Evolutionary conservation across 2,113 vertebrate genomes (phyloP), one percentile per base, ranked within the genome.

Genomic region (Puma concolor): DNA sequence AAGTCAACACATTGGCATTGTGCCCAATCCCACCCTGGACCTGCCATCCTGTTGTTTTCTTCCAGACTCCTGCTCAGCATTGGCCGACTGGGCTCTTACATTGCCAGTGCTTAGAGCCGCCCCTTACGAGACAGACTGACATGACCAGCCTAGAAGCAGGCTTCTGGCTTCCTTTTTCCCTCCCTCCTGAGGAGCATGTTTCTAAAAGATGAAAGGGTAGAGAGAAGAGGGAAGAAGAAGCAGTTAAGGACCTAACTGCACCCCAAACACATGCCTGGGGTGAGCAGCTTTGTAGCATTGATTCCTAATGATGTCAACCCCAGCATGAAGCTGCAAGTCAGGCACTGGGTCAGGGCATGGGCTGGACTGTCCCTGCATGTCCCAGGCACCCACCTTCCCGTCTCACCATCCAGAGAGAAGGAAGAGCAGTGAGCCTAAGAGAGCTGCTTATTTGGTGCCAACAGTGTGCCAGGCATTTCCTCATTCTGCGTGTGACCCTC

Each of bases 341-440:
- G 38, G 12, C 17, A 0, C 72, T 41, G 54, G 5, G 29, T 23
- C 13, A 11, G 71, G 19, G 5, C 12, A 5, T 29, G 0, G 41
- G 21, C 23, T 52, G 57, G 52, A 66, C 88, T 79, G 60, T 27
- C 74, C 74, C 31, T 27, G 5, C 60, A 19, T 0, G 0, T 17
- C 74, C 41, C 21, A 36, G 21, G 44, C 33, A 27, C 88, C 25
- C 12, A 2, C 36, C 31, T 14, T 64, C 38, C 63, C 23, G 31
- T 64, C 72, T 74, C 23, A 27, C 31, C 11, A 14, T 16, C 57
- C 69, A 88, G 44, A 66, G 21, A n/a, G 9, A 15, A 48, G 33
- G 21, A 50, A 16, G 44, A 64, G 44, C 23, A 19, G 23, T 17
- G n/a, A 67, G n/a, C 11, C 83, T n/a, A 19, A 27, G 60, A n/a